These are phyloP conservation scores for Morpho helenor DNA, from an alignment of 2,888 invertebrate genomes.

Conservation along the genomic window DNA sequence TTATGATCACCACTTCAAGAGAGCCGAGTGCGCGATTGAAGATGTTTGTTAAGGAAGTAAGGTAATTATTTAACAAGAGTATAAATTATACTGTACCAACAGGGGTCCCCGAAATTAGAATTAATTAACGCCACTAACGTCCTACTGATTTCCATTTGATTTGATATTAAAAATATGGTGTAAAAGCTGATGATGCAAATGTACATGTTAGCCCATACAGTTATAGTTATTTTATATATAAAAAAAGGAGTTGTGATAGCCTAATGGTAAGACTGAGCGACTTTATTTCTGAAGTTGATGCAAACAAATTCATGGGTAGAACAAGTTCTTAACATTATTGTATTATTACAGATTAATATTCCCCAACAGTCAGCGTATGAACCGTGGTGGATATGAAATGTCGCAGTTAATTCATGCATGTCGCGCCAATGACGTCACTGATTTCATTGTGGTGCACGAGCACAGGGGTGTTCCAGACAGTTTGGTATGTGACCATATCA, in stretches of 20 bases:
- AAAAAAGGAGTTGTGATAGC: no score
- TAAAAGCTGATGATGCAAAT: no score
- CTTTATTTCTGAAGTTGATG: no score
- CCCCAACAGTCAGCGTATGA: constrained; percentile 98
- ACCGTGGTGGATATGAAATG: constrained; percentile 98
- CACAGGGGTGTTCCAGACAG: constrained; percentile 92
- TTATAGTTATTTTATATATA: no score
- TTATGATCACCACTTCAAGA: constrained; percentile 97
- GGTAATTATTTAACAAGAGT: constrained; percentile 37
- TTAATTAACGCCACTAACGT: no score
- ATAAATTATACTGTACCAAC: no score
- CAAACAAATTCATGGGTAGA: no score
- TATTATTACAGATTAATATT: constrained; percentile 85
- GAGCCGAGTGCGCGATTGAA: constrained; percentile 97
- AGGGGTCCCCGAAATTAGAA: no score
- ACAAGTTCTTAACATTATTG: background rate
- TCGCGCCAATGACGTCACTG: constrained; percentile 96
- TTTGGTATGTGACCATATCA: constrained; percentile 66
- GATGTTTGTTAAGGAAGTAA: constrained; percentile 97
- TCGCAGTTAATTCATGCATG: constrained; percentile 96
- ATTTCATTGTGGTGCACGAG: constrained; percentile 96
- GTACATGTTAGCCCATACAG: no score
- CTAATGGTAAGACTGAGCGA: no score
- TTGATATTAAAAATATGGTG: no score
- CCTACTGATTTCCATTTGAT: no score